Conservation (phyloP, 2,888 invertebrate species). For the Argyresthia goedartella region DNA sequence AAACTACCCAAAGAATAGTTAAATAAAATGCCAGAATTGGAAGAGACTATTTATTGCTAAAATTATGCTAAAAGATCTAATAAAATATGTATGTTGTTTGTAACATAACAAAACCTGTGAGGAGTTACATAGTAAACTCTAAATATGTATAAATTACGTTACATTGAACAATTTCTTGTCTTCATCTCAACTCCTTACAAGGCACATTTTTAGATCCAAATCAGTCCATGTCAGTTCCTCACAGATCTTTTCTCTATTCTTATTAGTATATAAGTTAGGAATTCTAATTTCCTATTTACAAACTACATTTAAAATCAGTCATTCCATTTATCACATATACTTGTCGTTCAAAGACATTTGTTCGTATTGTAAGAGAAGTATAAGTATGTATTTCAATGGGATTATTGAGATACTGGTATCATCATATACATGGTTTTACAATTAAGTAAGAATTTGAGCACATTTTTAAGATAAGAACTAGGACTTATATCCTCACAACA, state of each 20-base stretch:
- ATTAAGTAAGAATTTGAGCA: background rate
- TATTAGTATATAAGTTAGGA: background rate
- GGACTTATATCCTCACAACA: background rate
- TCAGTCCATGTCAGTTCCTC: background rate
- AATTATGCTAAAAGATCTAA: slow-evolving; percentile 37
- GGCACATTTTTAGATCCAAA: slow-evolving; percentile 1
- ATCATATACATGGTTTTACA: background rate
- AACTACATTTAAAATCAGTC: slow-evolving; percentile 40
- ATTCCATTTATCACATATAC: slow-evolving; percentile 39
- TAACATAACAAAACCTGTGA: slow-evolving; percentile 34
- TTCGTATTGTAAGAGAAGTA: background rate
- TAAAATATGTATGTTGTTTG: slow-evolving; percentile 28
- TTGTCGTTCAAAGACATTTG: slow-evolving; percentile 9
- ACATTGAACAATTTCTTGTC: background rate
- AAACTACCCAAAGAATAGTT: too few species aligned
- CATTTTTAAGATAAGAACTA: background rate
- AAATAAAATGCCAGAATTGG: slow-evolving; percentile 7
- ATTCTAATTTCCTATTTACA: background rate
- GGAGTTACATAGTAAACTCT: slow-evolving; percentile 19
- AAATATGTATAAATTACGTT: background rate
- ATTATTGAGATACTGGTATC: background rate
- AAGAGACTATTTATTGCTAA: slow-evolving; percentile 42
- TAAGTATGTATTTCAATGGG: background rate
- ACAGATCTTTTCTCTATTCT: background rate
- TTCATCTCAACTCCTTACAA: background rate